Evolutionary conservation across 2,888 invertebrate species (phyloP).

Genomic region (Thera obeliscata): DNA sequence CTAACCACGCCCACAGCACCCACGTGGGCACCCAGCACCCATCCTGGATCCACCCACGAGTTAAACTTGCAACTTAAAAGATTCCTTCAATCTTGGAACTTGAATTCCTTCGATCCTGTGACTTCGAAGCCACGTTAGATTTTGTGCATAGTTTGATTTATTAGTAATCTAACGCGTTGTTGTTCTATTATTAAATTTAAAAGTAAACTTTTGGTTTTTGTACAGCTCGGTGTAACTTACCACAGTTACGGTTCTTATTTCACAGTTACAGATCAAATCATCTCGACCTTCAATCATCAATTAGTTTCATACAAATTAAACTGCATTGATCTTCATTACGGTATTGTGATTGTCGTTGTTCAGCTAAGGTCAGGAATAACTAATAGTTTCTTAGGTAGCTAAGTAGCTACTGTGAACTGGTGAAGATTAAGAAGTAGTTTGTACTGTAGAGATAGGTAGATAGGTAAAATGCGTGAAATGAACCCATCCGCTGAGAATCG

Average conservation of each 20-base stretch:
- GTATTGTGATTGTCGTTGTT: constrained; percentile 55
- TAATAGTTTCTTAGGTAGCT: constrained; percentile 1
- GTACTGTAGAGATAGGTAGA: constrained; percentile 46
- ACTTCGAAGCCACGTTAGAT: too few relatives aligned
- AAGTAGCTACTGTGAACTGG: constrained; percentile 26
- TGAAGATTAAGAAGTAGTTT: neutral
- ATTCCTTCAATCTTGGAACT: neutral
- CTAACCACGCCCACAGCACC: constrained; percentile 68
- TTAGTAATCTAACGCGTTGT: too few relatives aligned
- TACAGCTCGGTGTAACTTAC: neutral
- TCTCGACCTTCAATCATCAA: constrained; percentile 40
- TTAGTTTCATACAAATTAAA: constrained; percentile 40
- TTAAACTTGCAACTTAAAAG: constrained; percentile 17
- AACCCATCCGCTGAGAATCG: constrained; percentile 50
- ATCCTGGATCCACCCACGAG: constrained; percentile 39
- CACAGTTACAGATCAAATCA: constrained; percentile 14
- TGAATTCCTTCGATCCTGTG: too few relatives aligned
- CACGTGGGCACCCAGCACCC: constrained; percentile 73
- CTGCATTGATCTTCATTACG: constrained; percentile 44
- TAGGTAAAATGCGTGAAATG: constrained; percentile 75
- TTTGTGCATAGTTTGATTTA: too few relatives aligned
- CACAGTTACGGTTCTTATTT: constrained; percentile 5
- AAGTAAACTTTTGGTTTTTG: too few relatives aligned
- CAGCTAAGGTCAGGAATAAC: constrained; percentile 33
- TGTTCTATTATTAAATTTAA: too few relatives aligned